phyloP scores from a whole-genome alignment of 1,140 invertebrate genomes.

The Pseudobourletiella spinata region DNA sequence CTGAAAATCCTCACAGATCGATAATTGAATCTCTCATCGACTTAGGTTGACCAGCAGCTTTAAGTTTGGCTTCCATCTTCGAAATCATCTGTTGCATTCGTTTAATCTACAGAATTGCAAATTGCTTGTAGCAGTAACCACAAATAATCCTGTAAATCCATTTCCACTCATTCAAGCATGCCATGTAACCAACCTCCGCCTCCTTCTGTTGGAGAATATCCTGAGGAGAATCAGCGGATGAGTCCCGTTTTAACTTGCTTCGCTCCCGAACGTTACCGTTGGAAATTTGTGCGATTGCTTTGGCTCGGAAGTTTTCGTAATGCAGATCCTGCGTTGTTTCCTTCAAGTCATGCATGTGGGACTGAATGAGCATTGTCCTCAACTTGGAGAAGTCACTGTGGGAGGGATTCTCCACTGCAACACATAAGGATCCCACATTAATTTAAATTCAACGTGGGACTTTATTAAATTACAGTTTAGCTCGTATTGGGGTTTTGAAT shows the following conservation, averaged over 20 bases:
- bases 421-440: not conserved
- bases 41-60: slow-evolving; percentile 57
- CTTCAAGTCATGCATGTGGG: slow-evolving; percentile 91
- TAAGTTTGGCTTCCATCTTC: slow-evolving; percentile 93
- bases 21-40: slow-evolving; percentile 20
- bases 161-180: too few species aligned
- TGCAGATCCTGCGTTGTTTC: slow-evolving; percentile 91
- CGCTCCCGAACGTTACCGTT: slow-evolving; percentile 70
- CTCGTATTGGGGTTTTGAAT: slow-evolving; percentile 3
- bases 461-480: not conserved
- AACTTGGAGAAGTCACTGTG: slow-evolving; percentile 97
- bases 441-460: not conserved
- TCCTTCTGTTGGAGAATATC: slow-evolving; percentile 80
- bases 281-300: slow-evolving; percentile 80
- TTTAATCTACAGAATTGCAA: slow-evolving; percentile 58
- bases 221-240: slow-evolving; percentile 62
- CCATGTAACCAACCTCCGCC: slow-evolving; percentile 88
- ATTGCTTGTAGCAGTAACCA: not conserved
- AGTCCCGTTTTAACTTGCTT: slow-evolving; percentile 79
- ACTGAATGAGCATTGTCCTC: slow-evolving; percentile 91
- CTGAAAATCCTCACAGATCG: slow-evolving; percentile 10
- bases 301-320: slow-evolving; percentile 90
- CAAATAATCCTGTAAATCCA: too few species aligned
- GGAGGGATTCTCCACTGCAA: slow-evolving; percentile 85
- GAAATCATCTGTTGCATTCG: slow-evolving; percentile 93